Evolutionary conservation across 2,797 vertebrate species (phyloP), one percentile per base, ranked within the genome.

Genomic region (Acanthiza pusilla): DNA sequence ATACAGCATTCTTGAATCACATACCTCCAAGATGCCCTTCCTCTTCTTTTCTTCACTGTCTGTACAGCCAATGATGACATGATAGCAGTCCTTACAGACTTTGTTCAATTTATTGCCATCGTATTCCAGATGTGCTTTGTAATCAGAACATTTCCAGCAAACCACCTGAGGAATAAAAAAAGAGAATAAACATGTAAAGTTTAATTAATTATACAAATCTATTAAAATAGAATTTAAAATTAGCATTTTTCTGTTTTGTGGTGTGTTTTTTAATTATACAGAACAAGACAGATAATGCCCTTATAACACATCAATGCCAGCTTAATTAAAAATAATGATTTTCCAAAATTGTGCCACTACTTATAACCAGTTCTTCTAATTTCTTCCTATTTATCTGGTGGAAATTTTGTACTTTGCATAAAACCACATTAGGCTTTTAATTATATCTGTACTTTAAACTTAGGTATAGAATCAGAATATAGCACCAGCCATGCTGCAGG

Each of bases 81-180:
- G 98, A 93, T 96, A 99, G 75, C 99, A 99, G 97, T 99, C 99
- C 93, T 97, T 98, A 94, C 99, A 99, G n/a, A 99, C 99, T 97
- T 99, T 99, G 97, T 98, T 99, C 88, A 98, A 72, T 92, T 99
- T 99, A 92, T 98, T 98, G 40, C 97, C 87, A 23, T 99, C 99
- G 7, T 99, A 99, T 77, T 99, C 98, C 0, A 99, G 98, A 13
- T 97, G 88, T 50, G 98, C 99, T 96, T 99, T 99, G 82, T 99
- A 98, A 96, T 99, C 99, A 5, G 99, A 99, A 96, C 99, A 99
- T 95, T 99, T 99, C 98, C 98, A 99, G 96, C 99, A 99, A 74
- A 99, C 99, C 96, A 99, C 99, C 99, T 99, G 91, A 50, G 60
- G 8, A 81, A 70, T 21, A 84, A 68, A 85, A 26, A 73, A 68